Evolutionary conservation across 2,797 vertebrate genomes (phyloP), one percentile per base, ranked within the genome.

Genomic region (Falco biarmicus): DNA sequence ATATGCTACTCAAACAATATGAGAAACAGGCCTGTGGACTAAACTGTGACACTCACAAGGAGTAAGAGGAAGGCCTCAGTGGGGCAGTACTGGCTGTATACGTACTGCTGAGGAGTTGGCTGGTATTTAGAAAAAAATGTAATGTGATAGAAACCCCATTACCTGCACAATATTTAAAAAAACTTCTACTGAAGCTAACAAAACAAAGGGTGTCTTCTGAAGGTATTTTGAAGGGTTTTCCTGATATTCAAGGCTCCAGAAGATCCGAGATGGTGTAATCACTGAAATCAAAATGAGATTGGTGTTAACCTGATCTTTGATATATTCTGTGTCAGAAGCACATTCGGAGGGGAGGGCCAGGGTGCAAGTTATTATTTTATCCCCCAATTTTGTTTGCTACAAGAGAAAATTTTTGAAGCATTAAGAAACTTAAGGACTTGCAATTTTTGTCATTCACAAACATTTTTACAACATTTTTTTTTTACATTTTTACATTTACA

Each of bases 31-130:
- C 29, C 31, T 54, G 34, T 57, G 14, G 39, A 37, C 15, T 53
- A 21, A 87, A 57, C 6, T 32, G 15, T 26, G 59, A 31, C 25
- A 10, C 25, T 48, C 4, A 24, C 10, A 74, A 60, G 15, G 22
- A 61, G 22, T 26, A 47, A 39, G 60, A 11, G 9, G 32, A 41
- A 47, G 20, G 2, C 8, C 9, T 77, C 14, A 39, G 1, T 12
- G 22, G 22, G 13, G 9, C 9, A 60, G 53, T n/a, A n/a, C 13
- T 88, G 31, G 22, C 2, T 3, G 0, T 39, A 8, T 32, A 25
- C 29, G 77, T 37, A 16, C 3, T 50, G 11, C 12, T 34, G 29
- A 51, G 34, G 14, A 51, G 19, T n/a, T 10, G 56, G 29, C 1
- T 81, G 39, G 1, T 47, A n/a, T 74, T 69, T 61, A 2, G 3